phyloP scores from a whole-genome alignment of 1,140 invertebrate genomes.

The Drosophila guanche region DNA sequence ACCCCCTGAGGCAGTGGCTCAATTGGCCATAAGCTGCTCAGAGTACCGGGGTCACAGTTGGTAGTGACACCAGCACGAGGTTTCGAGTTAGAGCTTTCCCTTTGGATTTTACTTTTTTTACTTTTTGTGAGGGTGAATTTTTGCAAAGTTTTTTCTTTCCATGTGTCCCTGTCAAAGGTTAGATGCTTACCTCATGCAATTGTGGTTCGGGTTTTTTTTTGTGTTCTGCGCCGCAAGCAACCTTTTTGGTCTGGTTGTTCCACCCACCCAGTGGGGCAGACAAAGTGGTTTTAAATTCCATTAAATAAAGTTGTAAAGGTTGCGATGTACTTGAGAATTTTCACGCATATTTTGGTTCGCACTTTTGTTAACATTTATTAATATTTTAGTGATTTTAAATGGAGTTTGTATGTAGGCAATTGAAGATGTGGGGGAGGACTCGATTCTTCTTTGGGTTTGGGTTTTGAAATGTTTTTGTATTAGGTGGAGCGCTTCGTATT shows the following conservation, averaged over 20 bases:
- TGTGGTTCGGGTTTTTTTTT: slow-evolving; percentile 53
- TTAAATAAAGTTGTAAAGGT: slow-evolving; percentile 83
- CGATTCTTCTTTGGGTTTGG: neutral
- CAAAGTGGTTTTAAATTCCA: slow-evolving; percentile 83
- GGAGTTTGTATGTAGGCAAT: slow-evolving; percentile 70
- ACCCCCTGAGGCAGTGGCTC: slow-evolving; percentile 42
- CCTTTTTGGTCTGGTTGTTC: slow-evolving; percentile 40
- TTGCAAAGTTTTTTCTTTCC: slow-evolving; percentile 30
- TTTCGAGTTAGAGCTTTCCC: slow-evolving; percentile 57
- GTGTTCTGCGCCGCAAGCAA: slow-evolving; percentile 55
- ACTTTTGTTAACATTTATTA: slow-evolving; percentile 82
- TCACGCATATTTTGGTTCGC: slow-evolving; percentile 81
- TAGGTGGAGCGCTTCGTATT: slow-evolving; percentile 60
- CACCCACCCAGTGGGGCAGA: slow-evolving; percentile 32
- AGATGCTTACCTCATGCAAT: slow-evolving; percentile 67
- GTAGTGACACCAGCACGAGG: slow-evolving; percentile 66
- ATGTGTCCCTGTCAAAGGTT: slow-evolving; percentile 64
- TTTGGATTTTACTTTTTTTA: slow-evolving; percentile 34
- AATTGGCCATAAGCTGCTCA: slow-evolving; percentile 78
- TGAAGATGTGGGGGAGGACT: slow-evolving; percentile 9
- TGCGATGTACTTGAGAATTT: slow-evolving; percentile 65
- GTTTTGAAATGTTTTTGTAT: slow-evolving; percentile 39
- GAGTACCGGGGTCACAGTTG: slow-evolving; percentile 63
- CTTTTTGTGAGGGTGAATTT: slow-evolving; percentile 24
- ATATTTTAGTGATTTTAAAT: slow-evolving; percentile 82